A percentile compares a stretch with the other conserved stretches of the same genome.
phyloP scores from a whole-genome alignment of 2,113 vertebrate genomes.

The Protobothrops mucrosquamatus region DNA sequence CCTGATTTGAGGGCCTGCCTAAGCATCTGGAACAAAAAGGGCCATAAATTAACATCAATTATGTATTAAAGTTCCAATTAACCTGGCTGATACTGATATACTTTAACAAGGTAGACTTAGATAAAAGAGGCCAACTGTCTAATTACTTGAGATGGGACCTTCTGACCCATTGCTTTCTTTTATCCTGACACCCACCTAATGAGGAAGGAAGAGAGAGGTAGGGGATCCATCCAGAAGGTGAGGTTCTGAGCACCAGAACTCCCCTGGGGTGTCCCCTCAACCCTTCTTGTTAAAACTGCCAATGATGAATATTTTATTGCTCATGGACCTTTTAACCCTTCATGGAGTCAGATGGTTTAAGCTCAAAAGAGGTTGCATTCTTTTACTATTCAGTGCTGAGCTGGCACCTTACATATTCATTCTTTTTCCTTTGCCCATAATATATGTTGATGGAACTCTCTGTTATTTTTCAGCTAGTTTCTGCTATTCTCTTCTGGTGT shows the following conservation, averaged over 20 bases:
- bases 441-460: background rate
- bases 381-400: conserved; percentile 22
- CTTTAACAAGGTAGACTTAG: conserved; percentile 80
- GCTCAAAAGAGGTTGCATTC: conserved; percentile 40
- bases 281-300: conserved; percentile 54
- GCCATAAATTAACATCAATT: conserved; percentile 86
- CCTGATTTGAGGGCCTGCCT: conserved; percentile 74
- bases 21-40: conserved; percentile 77
- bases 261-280: conserved; percentile 49
- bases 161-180: conserved; percentile 78
- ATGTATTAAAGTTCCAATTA: conserved; percentile 87
- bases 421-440: background rate
- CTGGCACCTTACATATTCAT: conserved; percentile 4
- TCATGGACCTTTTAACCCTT: conserved; percentile 50
- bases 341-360: conserved; percentile 47
- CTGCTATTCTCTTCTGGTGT: background rate
- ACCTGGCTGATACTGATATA: conserved; percentile 84
- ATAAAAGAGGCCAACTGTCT: conserved; percentile 81
- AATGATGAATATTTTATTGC: conserved; percentile 60
- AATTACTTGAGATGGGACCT: conserved; percentile 82
- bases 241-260: conserved; percentile 51
- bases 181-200: conserved; percentile 73
- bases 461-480: background rate
- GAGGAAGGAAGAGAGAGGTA: conserved; percentile 71
- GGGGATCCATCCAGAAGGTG: conserved; percentile 56